phyloP scores from a whole-genome alignment of 2,797 vertebrate genomes.

The Paratrypauchen microcephalus region DNA sequence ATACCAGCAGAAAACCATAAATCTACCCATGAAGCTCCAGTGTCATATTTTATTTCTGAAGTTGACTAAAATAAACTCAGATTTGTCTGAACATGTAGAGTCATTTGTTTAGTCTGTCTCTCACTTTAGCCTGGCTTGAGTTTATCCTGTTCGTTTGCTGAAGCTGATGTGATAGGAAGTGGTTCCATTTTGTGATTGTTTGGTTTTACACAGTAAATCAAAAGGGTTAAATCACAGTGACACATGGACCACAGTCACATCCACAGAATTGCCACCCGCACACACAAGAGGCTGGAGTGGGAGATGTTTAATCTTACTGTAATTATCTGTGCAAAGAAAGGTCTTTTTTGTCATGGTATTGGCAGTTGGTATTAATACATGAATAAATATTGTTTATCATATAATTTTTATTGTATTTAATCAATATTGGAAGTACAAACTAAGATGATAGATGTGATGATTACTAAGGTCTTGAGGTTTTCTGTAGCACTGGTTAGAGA shows the following conservation, averaged over 20 bases:
- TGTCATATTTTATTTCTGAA: constrained; percentile 14
- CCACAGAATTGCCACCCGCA: background rate
- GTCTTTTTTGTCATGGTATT: too few relatives aligned
- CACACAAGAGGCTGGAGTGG: background rate
- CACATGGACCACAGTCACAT: constrained; percentile 11
- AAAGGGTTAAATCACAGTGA: constrained; percentile 21
- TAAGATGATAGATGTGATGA: too few relatives aligned
- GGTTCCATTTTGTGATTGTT: constrained; percentile 47
- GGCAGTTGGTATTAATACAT: too few relatives aligned
- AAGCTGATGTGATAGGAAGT: constrained; percentile 42
- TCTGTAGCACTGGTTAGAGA: too few relatives aligned
- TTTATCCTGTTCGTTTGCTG: constrained; percentile 17
- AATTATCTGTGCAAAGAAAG: too few relatives aligned
- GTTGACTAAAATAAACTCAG: background rate
- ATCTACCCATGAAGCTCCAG: constrained; percentile 12
- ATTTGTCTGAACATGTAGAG: background rate
- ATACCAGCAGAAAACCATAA: constrained; percentile 15
- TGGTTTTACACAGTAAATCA: constrained; percentile 6
- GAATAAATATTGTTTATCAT: too few relatives aligned
- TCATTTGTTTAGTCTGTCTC: constrained; percentile 38
- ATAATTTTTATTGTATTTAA: too few relatives aligned
- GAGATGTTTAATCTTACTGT: background rate
- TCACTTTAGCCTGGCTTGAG: constrained; percentile 27
- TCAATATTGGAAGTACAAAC: too few relatives aligned
- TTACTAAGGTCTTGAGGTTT: too few relatives aligned